phyloP scores from a whole-genome alignment of 2,888 invertebrate species.

The Iselma pallidipennis region DNA sequence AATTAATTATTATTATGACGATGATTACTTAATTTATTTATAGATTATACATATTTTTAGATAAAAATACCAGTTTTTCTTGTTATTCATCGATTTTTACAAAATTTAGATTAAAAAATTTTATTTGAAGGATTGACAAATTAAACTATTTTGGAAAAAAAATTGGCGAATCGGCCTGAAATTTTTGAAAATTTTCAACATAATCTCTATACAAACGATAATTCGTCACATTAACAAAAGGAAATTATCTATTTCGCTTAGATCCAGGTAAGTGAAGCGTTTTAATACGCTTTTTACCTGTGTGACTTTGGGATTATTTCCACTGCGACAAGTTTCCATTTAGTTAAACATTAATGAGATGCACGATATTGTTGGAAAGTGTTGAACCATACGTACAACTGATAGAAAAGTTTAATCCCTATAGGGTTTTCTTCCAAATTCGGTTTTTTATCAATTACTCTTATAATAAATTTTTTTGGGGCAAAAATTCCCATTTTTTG shows the following conservation, averaged over 20 bases:
- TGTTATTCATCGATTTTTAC: too few relatives aligned
- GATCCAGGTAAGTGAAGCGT: not conserved
- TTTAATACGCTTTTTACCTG: conserved; percentile 2
- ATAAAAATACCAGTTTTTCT: too few relatives aligned
- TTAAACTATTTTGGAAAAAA: too few relatives aligned
- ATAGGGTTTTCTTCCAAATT: not conserved
- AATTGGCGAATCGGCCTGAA: too few relatives aligned
- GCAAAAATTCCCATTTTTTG: not conserved
- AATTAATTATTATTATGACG: too few relatives aligned
- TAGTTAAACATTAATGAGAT: not conserved
- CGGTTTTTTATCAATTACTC: not conserved
- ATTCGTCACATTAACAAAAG: not conserved
- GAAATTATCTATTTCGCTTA: not conserved
- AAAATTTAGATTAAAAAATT: too few relatives aligned
- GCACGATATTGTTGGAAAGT: not conserved
- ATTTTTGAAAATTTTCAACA: too few relatives aligned
- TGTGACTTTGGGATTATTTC: conserved; percentile 2
- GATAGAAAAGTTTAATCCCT: too few relatives aligned
- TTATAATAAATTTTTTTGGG: not conserved
- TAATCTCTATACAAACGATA: too few relatives aligned
- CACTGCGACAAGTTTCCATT: conserved; percentile 1
- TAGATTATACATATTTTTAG: too few relatives aligned
- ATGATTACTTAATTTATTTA: too few relatives aligned
- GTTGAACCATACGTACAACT: not conserved
- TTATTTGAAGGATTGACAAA: too few relatives aligned